Evolutionary conservation across 2,797 vertebrate genomes (phyloP).

Genomic region (Fratercula arctica): DNA sequence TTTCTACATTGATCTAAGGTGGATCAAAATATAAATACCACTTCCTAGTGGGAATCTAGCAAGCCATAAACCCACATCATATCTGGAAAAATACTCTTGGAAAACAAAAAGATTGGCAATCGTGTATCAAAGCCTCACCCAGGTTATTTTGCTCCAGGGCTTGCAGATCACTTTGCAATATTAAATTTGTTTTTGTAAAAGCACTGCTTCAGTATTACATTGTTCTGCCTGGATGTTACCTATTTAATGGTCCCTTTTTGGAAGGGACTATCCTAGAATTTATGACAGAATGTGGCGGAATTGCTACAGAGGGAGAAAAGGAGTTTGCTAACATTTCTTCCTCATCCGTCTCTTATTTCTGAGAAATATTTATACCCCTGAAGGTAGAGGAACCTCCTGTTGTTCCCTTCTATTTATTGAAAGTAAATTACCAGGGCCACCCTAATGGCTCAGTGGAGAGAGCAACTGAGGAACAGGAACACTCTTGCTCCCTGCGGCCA

Average conservation of each 20-base stretch:
- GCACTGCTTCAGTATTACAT: neutral
- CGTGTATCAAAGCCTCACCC: neutral
- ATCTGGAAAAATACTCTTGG: constrained; percentile 27
- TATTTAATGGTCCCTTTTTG: constrained; percentile 15
- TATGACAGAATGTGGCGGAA: neutral
- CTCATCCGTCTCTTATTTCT: neutral
- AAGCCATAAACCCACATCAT: constrained; percentile 27
- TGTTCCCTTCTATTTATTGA: constrained; percentile 20
- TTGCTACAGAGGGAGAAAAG: constrained; percentile 10
- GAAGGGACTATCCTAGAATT: neutral
- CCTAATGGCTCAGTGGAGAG: constrained; percentile 18
- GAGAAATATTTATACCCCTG: constrained; percentile 22
- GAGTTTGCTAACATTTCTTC: constrained; percentile 20
- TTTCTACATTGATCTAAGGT: neutral
- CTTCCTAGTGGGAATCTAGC: neutral
- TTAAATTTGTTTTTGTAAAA: constrained; percentile 37
- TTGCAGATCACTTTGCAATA: constrained; percentile 10
- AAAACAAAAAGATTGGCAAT: constrained; percentile 41
- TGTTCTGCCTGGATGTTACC: neutral
- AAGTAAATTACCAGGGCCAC: constrained; percentile 40
- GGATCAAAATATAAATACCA: neutral
- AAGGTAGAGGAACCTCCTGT: constrained; percentile 49
- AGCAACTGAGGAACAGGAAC: constrained; percentile 22
- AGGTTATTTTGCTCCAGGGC: constrained; percentile 15
- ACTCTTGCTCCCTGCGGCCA: neutral